phyloP scores from a whole-genome alignment of 2,113 vertebrate genomes.

The Pithys albifrons region DNA sequence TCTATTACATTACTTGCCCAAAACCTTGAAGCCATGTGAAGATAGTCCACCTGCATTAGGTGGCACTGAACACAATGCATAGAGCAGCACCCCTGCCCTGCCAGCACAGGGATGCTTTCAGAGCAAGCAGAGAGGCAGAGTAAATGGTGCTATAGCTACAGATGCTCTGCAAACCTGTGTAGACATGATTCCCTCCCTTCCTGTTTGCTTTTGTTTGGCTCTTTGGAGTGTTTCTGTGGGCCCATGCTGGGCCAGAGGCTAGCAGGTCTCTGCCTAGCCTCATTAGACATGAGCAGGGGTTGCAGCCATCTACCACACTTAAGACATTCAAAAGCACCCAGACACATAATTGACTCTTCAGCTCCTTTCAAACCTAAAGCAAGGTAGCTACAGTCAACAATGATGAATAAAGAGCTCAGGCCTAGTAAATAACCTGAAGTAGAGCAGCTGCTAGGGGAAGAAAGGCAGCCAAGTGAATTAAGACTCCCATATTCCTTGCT shows the following conservation, averaged over 20 bases:
- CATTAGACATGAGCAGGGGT: conserved; percentile 13
- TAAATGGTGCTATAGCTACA: not conserved
- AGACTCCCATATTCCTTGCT: conserved; percentile 11
- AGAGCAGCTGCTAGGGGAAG: conserved; percentile 38
- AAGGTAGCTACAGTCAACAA: conserved; percentile 23
- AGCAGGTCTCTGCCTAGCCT: not conserved
- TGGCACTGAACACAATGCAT: rapidly evolving
- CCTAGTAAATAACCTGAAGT: conserved; percentile 58
- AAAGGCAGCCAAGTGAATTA: conserved; percentile 43
- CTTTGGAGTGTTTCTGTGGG: not conserved
- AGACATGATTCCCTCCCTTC: not conserved
- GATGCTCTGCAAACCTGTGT: not conserved
- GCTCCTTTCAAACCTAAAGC: conserved; percentile 36
- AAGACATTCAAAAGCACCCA: conserved; percentile 22
- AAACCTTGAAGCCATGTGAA: not conserved
- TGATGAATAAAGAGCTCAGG: conserved; percentile 29
- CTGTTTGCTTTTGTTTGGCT: not conserved
- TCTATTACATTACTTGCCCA: not conserved
- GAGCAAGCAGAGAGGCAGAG: not conserved
- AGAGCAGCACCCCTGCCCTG: not conserved
- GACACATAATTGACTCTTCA: conserved; percentile 45
- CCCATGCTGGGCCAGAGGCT: rapidly evolving
- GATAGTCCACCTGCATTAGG: not conserved
- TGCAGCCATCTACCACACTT: conserved; percentile 12
- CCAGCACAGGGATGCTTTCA: too few species aligned